Percentiles rank a stretch among this genome's conserved stretches.
phyloP scores from a whole-genome alignment of 2,113 vertebrate species.

The Bufo gargarizans region DNA sequence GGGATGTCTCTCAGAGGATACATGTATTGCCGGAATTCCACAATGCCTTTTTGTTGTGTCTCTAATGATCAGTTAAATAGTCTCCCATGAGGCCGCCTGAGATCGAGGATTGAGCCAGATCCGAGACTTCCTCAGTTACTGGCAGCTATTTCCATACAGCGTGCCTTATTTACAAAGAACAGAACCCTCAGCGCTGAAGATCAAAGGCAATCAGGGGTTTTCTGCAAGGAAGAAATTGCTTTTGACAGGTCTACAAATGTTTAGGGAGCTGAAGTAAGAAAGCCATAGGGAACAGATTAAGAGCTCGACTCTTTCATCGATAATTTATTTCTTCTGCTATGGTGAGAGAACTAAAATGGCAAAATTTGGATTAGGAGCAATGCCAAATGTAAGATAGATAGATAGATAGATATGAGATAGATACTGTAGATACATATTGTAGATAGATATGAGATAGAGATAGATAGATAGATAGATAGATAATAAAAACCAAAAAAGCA shows the following conservation, averaged over 20 bases:
- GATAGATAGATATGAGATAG: background rate
- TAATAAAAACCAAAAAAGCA: too few relatives aligned
- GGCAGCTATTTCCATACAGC: conserved; percentile 79
- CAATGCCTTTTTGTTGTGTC: conserved; percentile 77
- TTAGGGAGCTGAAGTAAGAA: conserved; percentile 28
- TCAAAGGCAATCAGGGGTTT: conserved; percentile 64
- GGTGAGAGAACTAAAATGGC: background rate
- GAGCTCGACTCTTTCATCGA: background rate
- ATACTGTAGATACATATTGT: too few relatives aligned
- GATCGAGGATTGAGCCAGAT: conserved; percentile 79
- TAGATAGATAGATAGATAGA: too few relatives aligned
- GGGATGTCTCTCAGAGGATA: conserved; percentile 70
- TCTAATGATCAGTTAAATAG: conserved; percentile 78
- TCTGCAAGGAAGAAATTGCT: conserved; percentile 65
- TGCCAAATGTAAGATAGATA: background rate
- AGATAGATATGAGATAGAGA: too few relatives aligned
- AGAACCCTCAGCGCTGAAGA: conserved; percentile 67
- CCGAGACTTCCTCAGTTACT: conserved; percentile 82
- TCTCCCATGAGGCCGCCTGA: conserved; percentile 76
- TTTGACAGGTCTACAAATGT: conserved; percentile 64
- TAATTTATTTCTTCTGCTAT: background rate
- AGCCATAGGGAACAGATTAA: conserved; percentile 46
- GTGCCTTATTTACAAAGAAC: conserved; percentile 73
- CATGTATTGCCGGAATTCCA: conserved; percentile 76
- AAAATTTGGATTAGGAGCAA: background rate